Percentiles rank a stretch among this genome's conserved stretches.
phyloP scores from a whole-genome alignment of 1,140 invertebrate genomes.

The Lysiphlebus fabarum region DNA sequence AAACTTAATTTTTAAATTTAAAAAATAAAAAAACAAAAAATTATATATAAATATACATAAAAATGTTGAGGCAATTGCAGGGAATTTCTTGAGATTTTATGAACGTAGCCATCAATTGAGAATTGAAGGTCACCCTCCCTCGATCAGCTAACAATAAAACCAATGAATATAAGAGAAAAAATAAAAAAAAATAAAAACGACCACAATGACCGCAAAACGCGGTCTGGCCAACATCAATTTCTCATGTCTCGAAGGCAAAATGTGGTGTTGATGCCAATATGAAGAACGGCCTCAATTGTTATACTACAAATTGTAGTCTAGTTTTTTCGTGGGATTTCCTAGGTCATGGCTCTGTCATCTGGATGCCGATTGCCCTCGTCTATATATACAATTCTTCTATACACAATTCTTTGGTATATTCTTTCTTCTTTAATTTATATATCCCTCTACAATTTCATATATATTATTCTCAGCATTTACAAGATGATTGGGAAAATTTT shows the following conservation, averaged over 20 bases:
- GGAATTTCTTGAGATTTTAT: too few species aligned
- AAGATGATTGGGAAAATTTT: neutral
- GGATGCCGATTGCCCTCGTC: conserved; percentile 19
- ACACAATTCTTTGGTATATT: conserved; percentile 7
- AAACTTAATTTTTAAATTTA: too few species aligned
- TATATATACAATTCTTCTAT: too few species aligned
- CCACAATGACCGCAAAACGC: conserved; percentile 12
- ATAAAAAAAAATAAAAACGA: conserved; percentile 12
- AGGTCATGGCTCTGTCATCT: conserved; percentile 41
- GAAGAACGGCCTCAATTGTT: conserved; percentile 9
- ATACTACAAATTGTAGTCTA: neutral
- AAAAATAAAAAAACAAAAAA: too few species aligned
- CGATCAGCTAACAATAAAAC: neutral
- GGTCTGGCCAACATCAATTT: conserved; percentile 24
- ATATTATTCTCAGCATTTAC: neutral
- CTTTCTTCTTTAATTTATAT: conserved; percentile 4
- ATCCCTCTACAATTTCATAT: neutral
- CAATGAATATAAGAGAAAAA: neutral
- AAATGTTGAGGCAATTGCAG: too few species aligned
- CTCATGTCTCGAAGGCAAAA: conserved; percentile 17
- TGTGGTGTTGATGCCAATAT: neutral
- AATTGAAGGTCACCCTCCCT: too few species aligned
- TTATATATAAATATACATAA: too few species aligned
- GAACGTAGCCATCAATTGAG: too few species aligned
- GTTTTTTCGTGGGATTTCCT: conserved; percentile 36